phyloP scores from a whole-genome alignment of 2,888 invertebrate genomes.

The Incurvaria masculella region DNA sequence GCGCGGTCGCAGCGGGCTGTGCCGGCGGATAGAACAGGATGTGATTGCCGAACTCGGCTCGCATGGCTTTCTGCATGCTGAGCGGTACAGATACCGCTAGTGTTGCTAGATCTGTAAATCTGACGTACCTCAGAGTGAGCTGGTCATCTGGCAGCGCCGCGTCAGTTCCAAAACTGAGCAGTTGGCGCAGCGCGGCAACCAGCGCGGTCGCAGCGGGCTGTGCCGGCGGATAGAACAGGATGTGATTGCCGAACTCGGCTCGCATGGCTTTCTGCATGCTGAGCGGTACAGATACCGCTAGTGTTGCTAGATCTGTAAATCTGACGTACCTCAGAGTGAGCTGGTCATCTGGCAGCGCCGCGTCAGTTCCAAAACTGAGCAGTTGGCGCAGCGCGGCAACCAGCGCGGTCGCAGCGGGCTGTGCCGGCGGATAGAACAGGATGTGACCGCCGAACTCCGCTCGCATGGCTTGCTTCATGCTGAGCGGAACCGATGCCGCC shows the following conservation, averaged over 20 bases:
- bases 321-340: neutral
- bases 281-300: too few species aligned
- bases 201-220: constrained; percentile 22
- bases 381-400: constrained; percentile 2
- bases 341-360: neutral
- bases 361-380: neutral
- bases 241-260: too few species aligned
- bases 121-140: too few species aligned
- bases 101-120: neutral
- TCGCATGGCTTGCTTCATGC: neutral
- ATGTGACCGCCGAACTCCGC: constrained; percentile 9
- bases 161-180: neutral
- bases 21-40: constrained; percentile 12
- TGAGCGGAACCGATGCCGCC: constrained; percentile 5
- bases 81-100: constrained; percentile 4
- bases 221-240: too few species aligned
- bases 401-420: neutral
- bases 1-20: neutral
- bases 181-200: constrained; percentile 20
- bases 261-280: too few species aligned
- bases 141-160: neutral
- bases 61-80: neutral
- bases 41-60: constrained; percentile 7
- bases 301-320: neutral
- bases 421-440: constrained; percentile 11